A percentile compares a stretch with the other conserved stretches of the same genome.
phyloP scores from a whole-genome alignment of 2,888 invertebrate genomes.

The Rutpela maculata region DNA sequence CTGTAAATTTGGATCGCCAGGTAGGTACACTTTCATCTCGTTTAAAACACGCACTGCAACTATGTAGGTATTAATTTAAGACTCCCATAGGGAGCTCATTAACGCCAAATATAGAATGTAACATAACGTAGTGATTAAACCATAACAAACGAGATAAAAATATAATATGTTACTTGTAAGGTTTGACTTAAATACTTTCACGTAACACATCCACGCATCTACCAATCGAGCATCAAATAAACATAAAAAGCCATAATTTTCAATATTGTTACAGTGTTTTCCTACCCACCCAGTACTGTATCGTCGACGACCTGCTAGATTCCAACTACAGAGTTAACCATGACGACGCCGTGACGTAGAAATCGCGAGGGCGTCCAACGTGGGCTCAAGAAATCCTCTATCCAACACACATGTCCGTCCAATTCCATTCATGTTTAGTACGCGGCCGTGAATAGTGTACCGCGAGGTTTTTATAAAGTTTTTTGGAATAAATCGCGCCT shows the following conservation, averaged over 20 bases:
- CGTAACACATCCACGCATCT: conserved; percentile 38
- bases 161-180: not conserved
- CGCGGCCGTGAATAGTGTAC: conserved; percentile 42
- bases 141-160: not conserved
- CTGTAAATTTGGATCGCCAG: too few relatives aligned
- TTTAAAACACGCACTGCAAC: too few relatives aligned
- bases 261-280: conserved; percentile 17
- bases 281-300: conserved; percentile 41
- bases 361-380: conserved; percentile 68
- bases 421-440: conserved; percentile 61
- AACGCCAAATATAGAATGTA: not conserved
- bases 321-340: conserved; percentile 58
- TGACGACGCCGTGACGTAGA: conserved; percentile 71
- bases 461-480: conserved; percentile 34
- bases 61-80: too few relatives aligned
- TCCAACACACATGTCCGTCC: conserved; percentile 54
- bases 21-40: too few relatives aligned
- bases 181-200: conserved; percentile 6
- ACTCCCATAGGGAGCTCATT: not conserved
- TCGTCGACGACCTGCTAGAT: conserved; percentile 43
- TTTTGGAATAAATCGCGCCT: conserved; percentile 29
- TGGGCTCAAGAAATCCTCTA: conserved; percentile 63
- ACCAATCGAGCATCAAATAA: conserved; percentile 18
- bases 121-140: not conserved
- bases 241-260: conserved; percentile 25